Conservation (phyloP, 37 sponge, comb jelly and placozoan genomes). For the Aphrocallistes beatrix region DNA sequence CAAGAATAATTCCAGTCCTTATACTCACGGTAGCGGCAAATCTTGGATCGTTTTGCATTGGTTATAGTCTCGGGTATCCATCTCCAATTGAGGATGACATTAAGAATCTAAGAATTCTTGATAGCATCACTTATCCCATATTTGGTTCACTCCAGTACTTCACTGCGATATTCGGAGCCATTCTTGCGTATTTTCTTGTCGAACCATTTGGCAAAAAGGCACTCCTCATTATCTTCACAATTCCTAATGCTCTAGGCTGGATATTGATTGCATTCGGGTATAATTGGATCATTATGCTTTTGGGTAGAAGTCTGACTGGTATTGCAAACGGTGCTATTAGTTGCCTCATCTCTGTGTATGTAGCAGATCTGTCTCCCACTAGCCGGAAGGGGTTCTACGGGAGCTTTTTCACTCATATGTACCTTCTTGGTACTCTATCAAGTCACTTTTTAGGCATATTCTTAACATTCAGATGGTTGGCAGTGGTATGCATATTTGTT, state of each 20-base stretch:
- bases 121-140: background rate
- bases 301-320: background rate
- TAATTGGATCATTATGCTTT: background rate
- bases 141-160: background rate
- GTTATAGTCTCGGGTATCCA: background rate
- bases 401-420: background rate
- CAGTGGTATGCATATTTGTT: slow-evolving; percentile 26
- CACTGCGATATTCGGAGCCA: background rate
- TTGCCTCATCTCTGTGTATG: background rate
- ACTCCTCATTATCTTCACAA: background rate
- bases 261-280: background rate
- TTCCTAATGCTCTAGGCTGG: background rate
- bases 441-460: background rate
- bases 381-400: background rate
- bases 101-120: background rate
- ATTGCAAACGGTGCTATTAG: background rate
- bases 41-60: background rate
- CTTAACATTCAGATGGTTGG: background rate
- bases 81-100: background rate
- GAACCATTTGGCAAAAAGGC: background rate
- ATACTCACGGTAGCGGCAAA: background rate
- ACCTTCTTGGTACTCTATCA: background rate
- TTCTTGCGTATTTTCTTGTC: background rate
- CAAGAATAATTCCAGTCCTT: background rate
- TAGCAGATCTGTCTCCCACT: background rate